Conservation (phyloP, 2,113 vertebrate species). For the Salvelinus fontinalis region DNA sequence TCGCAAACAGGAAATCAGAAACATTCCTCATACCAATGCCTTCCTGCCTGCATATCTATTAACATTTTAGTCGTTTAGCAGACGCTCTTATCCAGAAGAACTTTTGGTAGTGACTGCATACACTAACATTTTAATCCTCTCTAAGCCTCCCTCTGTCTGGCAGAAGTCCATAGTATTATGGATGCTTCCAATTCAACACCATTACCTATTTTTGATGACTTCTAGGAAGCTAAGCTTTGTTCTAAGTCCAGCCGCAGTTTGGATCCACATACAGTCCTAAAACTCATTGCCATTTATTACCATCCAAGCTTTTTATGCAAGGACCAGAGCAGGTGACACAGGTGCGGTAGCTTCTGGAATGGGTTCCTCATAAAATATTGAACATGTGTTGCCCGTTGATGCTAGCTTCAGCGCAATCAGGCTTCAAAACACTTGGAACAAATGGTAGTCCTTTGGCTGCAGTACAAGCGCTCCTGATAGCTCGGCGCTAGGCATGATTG, state of each 20-base stretch:
- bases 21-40: background rate
- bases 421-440: conserved; percentile 33
- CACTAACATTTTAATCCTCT: conserved; percentile 2
- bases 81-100: background rate
- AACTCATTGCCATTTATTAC: conserved; percentile 15
- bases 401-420: conserved; percentile 43
- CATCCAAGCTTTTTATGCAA: background rate
- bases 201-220: background rate
- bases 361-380: conserved; percentile 43
- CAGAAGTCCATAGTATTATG: background rate
- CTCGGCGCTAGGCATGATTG: conserved; percentile 2
- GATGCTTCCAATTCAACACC: background rate
- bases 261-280: conserved; percentile 39
- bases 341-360: conserved; percentile 29
- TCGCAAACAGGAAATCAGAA: background rate
- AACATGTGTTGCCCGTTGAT: conserved; percentile 36
- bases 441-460: background rate
- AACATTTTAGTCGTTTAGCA: no score
- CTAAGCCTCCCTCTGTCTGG: background rate
- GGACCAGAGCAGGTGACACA: conserved; percentile 33
- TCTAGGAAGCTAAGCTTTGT: conserved; percentile 32
- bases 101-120: background rate
- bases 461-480: conserved; percentile 17
- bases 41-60: background rate
- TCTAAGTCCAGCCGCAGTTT: conserved; percentile 42